Percentiles rank a stretch among this genome's conserved stretches.
Evolutionary conservation across 2,888 invertebrate species (phyloP).

Genomic region (Drepanosiphum platanoidis): DNA sequence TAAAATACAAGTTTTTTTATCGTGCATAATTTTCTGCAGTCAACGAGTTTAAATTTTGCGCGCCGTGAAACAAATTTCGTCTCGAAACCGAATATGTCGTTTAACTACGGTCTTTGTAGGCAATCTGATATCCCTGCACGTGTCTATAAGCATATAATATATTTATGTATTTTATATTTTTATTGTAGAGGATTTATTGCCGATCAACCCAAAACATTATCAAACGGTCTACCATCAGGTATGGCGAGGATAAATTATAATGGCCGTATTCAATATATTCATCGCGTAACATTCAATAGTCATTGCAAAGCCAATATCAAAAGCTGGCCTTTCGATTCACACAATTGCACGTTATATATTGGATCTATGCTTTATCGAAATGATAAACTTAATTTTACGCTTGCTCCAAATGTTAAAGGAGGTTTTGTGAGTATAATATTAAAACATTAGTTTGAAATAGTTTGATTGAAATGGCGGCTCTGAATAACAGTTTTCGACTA

Average conservation of each 20-base stretch:
- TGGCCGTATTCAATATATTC: slow-evolving; percentile 5
- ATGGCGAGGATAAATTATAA: slow-evolving; percentile 10
- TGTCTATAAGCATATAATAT: too few species aligned
- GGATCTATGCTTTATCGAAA: slow-evolving; percentile 39
- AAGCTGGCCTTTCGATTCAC: slow-evolving; percentile 53
- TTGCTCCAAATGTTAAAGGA: not conserved
- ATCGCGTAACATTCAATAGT: slow-evolving; percentile 16
- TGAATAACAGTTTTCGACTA: not conserved
- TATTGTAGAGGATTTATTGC: slow-evolving; percentile 37
- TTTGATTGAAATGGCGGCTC: not conserved
- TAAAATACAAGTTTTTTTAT: too few species aligned
- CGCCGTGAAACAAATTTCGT: too few species aligned
- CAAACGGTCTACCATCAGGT: slow-evolving; percentile 13
- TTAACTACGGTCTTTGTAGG: too few species aligned
- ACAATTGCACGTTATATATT: slow-evolving; percentile 31
- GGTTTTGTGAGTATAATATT: slow-evolving; percentile 30
- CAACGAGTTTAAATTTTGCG: too few species aligned
- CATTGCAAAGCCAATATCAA: slow-evolving; percentile 25
- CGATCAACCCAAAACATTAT: not conserved
- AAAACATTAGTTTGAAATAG: not conserved
- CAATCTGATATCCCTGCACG: too few species aligned
- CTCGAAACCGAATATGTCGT: too few species aligned
- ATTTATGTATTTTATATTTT: too few species aligned
- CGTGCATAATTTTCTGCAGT: too few species aligned
- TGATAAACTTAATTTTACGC: not conserved